Evolutionary conservation across 2,888 invertebrate genomes (phyloP).

Genomic region (Erebia epiphron): DNA sequence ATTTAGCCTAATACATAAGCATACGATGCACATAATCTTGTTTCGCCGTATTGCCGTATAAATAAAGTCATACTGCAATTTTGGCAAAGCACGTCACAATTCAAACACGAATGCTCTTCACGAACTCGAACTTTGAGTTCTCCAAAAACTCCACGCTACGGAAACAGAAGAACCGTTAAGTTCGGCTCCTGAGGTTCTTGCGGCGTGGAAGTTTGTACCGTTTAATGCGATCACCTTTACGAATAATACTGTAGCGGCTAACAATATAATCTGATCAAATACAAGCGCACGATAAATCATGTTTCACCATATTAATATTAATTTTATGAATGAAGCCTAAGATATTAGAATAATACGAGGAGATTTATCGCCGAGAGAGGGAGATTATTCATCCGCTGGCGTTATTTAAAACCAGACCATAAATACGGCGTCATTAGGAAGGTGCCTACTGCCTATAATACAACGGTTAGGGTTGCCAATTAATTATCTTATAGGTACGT

Average conservation of each 20-base stretch:
- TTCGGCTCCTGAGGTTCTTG: background rate
- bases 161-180: background rate
- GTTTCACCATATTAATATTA: constrained; percentile 34
- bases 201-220: background rate
- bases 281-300: constrained; percentile 35
- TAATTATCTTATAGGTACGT: background rate
- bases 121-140: too few species aligned
- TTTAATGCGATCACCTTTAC: too few species aligned
- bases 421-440: constrained; percentile 35
- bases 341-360: constrained; percentile 35
- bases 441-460: constrained; percentile 7
- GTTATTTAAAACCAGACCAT: constrained; percentile 31
- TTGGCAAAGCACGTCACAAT: too few species aligned
- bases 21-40: too few species aligned
- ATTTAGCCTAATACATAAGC: too few species aligned
- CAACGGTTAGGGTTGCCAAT: constrained; percentile 14
- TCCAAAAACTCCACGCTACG: too few species aligned
- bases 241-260: constrained; percentile 9
- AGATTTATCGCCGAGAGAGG: constrained; percentile 32
- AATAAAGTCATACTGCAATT: too few species aligned
- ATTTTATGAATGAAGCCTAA: constrained; percentile 37
- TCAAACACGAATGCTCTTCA: too few species aligned
- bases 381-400: constrained; percentile 33
- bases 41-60: too few species aligned
- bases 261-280: constrained; percentile 31